phyloP scores from a whole-genome alignment of 2,888 invertebrate genomes.

The Hybos culiciformis region DNA sequence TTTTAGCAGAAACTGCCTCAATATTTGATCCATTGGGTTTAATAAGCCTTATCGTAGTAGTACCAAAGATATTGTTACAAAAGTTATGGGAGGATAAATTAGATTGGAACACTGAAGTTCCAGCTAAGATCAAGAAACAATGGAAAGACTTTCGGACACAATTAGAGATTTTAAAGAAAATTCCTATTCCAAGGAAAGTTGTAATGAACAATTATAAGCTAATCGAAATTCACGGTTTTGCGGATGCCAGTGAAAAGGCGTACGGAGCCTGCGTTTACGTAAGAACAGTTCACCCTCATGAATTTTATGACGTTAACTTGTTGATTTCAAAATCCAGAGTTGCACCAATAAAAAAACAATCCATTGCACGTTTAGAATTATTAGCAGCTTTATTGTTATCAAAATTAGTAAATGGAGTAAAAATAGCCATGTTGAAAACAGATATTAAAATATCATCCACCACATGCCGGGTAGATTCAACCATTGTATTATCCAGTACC shows the following conservation, averaged over 20 bases:
- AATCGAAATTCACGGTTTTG: conserved; percentile 5
- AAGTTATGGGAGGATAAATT: conserved; percentile 5
- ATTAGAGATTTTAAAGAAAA: neutral
- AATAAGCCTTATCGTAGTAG: conserved; percentile 3
- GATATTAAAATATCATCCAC: too few relatives aligned
- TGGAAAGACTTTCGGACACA: neutral
- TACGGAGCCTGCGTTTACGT: conserved; percentile 7
- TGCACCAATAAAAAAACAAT: conserved; percentile 6
- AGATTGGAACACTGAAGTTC: neutral
- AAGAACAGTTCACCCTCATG: neutral
- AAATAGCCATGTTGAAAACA: too few relatives aligned
- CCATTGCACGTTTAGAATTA: conserved; percentile 7
- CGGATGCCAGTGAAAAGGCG: conserved; percentile 3
- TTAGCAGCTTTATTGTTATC: conserved; percentile 7
- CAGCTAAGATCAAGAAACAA: neutral
- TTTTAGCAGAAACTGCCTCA: too few relatives aligned
- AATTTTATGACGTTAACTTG: neutral
- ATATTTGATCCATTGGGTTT: conserved; percentile 9
- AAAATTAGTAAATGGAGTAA: too few relatives aligned
- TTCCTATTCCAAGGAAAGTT: neutral
- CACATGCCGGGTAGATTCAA: too few relatives aligned
- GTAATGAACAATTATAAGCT: neutral
- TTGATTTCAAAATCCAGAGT: conserved; percentile 10
- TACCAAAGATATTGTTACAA: conserved; percentile 5
- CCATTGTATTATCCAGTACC: too few relatives aligned